phyloP scores from a whole-genome alignment of 2,797 vertebrate species.

The Cuniculus paca region DNA sequence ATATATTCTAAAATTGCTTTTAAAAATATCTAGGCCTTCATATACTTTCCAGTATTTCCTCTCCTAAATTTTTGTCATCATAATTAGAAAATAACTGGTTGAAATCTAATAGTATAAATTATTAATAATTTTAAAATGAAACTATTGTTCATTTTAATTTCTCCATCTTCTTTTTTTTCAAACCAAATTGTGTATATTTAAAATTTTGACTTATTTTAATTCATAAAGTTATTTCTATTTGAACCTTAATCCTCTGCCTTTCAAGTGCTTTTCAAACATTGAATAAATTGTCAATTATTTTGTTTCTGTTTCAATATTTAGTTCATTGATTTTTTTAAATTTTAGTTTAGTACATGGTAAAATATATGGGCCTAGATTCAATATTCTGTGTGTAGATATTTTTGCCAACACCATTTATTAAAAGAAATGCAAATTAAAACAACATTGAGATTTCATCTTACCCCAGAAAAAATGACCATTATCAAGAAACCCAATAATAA shows the following conservation, averaged over 20 bases:
- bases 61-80: not conserved
- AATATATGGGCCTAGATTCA: no score
- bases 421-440: no score
- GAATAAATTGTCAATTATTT: not conserved
- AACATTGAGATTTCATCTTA: no score
- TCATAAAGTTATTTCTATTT: not conserved
- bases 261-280: not conserved
- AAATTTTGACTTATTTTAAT: constrained; percentile 2
- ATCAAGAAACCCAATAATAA: no score
- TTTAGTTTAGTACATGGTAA: no score
- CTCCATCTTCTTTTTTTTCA: not conserved
- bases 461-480: no score
- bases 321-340: no score
- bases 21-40: not conserved
- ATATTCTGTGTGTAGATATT: no score
- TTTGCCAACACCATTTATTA: no score
- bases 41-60: not conserved
- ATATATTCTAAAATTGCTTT: not conserved
- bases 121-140: not conserved
- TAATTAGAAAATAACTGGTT: not conserved
- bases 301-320: no score
- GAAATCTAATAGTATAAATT: not conserved
- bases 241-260: not conserved
- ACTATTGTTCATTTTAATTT: not conserved
- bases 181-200: not conserved